Evolutionary conservation across 2,113 vertebrate species (phyloP).

Genomic region (Brachypodius melanocephalos): DNA sequence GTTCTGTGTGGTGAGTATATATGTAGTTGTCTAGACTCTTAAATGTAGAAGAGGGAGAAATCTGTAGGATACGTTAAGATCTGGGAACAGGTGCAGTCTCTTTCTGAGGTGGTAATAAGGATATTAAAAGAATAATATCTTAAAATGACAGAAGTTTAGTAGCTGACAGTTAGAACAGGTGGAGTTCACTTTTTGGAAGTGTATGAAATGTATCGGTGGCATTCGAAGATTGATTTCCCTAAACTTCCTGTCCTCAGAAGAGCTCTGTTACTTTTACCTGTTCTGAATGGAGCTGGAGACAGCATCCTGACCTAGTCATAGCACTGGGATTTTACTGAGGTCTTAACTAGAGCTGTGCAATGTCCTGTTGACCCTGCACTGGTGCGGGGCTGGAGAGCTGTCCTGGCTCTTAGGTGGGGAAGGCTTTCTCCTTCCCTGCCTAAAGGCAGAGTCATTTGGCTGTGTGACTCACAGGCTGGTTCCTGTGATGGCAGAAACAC

Average conservation of each 20-base stretch:
- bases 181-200: neutral
- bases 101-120: neutral
- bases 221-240: neutral
- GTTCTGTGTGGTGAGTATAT: neutral
- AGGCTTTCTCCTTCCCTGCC: neutral
- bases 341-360: neutral
- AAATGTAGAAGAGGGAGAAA: neutral
- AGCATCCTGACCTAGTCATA: neutral
- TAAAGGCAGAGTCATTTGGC: neutral
- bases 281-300: neutral
- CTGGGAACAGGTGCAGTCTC: neutral
- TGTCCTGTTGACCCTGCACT: neutral
- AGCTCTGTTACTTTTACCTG: neutral
- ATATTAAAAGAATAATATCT: neutral
- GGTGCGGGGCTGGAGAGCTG: neutral
- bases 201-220: neutral
- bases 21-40: neutral
- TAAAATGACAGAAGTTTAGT: neutral
- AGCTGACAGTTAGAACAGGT: neutral
- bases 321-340: neutral
- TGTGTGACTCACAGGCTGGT: neutral
- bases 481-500: neutral
- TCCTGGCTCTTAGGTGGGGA: rapidly evolving
- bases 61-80: neutral
- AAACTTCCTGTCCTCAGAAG: neutral